Evolutionary conservation across 2,113 vertebrate species (phyloP).

Genomic region (Aphelocoma coerulescens): DNA sequence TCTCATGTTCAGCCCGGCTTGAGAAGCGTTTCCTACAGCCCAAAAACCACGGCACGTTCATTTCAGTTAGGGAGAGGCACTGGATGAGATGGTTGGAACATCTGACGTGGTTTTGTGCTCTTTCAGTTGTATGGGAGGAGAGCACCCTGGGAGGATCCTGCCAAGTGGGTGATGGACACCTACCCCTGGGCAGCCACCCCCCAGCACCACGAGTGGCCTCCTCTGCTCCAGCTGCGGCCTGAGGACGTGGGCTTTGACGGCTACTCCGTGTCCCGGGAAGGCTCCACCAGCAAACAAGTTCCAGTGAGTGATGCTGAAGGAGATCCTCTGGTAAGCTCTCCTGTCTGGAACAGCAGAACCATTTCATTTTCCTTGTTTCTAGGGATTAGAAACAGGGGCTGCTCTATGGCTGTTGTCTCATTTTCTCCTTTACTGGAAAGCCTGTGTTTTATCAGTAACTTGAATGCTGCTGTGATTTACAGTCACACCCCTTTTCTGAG

Average conservation of each 20-base stretch:
- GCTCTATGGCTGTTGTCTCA: neutral
- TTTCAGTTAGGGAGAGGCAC: neutral
- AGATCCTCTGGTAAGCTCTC: conserved; percentile 89
- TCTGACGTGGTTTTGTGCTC: neutral
- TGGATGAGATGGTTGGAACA: too few species aligned
- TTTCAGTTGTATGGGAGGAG: conserved; percentile 89
- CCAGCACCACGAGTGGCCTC: conserved; percentile 90
- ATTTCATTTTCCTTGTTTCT: neutral
- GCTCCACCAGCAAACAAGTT: conserved; percentile 81
- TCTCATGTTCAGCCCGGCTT: neutral
- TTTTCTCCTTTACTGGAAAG: neutral
- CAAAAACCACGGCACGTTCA: rapidly evolving
- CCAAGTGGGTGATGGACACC: conserved; percentile 94
- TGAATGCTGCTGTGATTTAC: neutral
- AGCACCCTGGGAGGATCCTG: conserved; percentile 93
- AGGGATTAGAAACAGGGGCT: neutral
- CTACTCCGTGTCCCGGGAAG: conserved; percentile 85
- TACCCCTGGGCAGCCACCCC: conserved; percentile 89
- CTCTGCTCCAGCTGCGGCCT: conserved; percentile 90
- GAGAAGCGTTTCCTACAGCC: neutral
- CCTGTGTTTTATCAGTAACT: neutral
- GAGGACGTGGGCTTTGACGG: conserved; percentile 97
- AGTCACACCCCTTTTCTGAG: neutral
- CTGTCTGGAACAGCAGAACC: rapidly evolving
- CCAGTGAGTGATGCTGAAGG: conserved; percentile 88